A percentile compares a stretch with the other conserved stretches of the same genome.
Conservation (phyloP, 2,113 vertebrate genomes). For the Perognathus longimembris region DNA sequence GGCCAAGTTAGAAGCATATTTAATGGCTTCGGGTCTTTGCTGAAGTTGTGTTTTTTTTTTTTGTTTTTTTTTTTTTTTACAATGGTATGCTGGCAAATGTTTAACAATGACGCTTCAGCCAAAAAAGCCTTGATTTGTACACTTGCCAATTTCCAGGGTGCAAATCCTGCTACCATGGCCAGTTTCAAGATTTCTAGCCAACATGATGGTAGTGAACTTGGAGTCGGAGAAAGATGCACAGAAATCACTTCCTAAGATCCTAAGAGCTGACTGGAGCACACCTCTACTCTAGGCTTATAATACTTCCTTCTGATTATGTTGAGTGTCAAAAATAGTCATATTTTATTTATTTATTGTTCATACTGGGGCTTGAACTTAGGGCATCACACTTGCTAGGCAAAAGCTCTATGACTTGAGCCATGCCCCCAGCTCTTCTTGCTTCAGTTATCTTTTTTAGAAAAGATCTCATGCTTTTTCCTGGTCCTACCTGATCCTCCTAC, state of each 20-base stretch:
- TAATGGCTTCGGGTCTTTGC: constrained; percentile 38
- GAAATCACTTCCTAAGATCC: not conserved
- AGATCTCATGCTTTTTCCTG: too few species aligned
- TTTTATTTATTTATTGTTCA: too few species aligned
- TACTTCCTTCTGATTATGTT: not conserved
- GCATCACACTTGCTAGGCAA: too few species aligned
- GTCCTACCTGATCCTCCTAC: too few species aligned
- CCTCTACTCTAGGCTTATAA: not conserved
- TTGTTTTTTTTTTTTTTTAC: not conserved
- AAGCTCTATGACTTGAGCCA: too few species aligned
- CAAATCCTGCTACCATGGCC: constrained; percentile 20
- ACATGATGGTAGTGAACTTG: not conserved
- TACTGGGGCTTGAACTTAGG: too few species aligned
- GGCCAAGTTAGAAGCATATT: not conserved
- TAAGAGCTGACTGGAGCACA: not conserved
- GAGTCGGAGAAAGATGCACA: not conserved
- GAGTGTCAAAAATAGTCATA: not conserved
- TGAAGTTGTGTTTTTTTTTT: not conserved
- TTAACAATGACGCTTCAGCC: constrained; percentile 17
- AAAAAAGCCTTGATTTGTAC: not conserved
- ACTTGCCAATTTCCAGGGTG: constrained; percentile 40
- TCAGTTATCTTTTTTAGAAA: too few species aligned
- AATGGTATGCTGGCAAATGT: not conserved
- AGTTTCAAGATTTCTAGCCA: not conserved
- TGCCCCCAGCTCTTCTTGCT: too few species aligned